These are phyloP conservation scores for Muntiacus reevesi DNA, from an alignment of 2,113 vertebrate genomes.

Conservation along the genomic window DNA sequence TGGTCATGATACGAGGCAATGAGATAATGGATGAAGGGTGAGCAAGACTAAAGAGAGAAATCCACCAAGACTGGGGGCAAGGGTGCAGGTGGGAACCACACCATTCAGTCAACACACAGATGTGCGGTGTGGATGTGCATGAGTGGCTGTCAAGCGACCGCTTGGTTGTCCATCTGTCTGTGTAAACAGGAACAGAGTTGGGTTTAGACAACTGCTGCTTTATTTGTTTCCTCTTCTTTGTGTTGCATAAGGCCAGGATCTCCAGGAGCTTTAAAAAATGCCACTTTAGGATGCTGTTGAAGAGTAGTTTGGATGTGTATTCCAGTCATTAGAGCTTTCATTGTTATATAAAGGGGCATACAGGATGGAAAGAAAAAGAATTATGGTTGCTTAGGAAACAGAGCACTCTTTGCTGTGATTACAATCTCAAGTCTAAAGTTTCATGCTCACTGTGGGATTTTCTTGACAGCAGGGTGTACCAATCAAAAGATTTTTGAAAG, in stretches of 20 bases:
- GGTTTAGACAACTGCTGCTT: neutral
- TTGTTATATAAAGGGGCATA: neutral
- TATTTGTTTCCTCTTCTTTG: neutral
- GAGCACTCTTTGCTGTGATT: slow-evolving; percentile 18
- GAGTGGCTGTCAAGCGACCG: accelerated
- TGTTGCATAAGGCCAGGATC: neutral
- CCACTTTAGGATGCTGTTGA: neutral
- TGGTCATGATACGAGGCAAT: accelerated
- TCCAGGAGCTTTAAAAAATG: neutral
- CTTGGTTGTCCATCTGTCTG: neutral
- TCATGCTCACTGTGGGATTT: neutral
- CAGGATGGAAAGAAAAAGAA: slow-evolving; percentile 5
- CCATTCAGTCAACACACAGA: neutral
- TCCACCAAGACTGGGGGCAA: neutral
- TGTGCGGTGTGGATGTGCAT: accelerated
- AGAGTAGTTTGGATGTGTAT: neutral
- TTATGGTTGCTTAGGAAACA: neutral
- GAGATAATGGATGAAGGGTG: neutral
- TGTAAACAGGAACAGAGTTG: neutral
- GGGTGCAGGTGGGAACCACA: accelerated
- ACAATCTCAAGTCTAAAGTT: slow-evolving; percentile 12
- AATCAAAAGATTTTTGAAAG: neutral
- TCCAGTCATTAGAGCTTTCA: neutral
- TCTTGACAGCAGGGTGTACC: neutral
- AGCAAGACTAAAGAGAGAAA: neutral